A percentile compares a stretch with the other conserved stretches of the same genome.
These are phyloP conservation scores for Oasisia sp. DNA, from an alignment of 2,888 invertebrate genomes.

Conservation along the genomic window DNA sequence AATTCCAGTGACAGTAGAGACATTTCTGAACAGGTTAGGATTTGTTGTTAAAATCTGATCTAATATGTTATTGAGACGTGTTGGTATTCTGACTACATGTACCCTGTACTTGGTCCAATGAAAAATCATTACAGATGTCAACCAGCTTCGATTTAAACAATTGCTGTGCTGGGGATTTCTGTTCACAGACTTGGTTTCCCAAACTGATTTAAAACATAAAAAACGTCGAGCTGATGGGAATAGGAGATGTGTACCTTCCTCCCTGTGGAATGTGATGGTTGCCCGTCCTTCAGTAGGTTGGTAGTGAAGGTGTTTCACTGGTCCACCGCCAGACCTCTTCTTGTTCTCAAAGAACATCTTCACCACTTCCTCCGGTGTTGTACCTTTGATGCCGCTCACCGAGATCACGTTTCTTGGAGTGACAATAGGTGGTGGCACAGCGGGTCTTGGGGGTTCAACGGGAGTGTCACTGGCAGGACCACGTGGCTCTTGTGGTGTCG, in stretches of 20 bases:
- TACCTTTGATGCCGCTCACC: neutral
- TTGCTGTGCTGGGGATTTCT: no score
- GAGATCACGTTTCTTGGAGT: neutral
- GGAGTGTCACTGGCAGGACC: neutral
- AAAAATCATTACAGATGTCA: neutral
- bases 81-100: neutral
- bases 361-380: neutral
- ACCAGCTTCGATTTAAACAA: neutral
- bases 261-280: slow-evolving; percentile 12
- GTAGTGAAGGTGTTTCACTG: neutral
- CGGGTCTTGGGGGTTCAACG: neutral
- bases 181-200: no score
- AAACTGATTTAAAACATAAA: neutral
- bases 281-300: neutral
- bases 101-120: neutral
- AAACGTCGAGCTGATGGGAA: neutral
- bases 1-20: neutral
- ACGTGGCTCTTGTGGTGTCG: neutral
- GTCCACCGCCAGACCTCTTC: neutral
- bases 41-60: neutral
- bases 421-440: neutral
- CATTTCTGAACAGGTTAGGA: neutral
- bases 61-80: neutral
- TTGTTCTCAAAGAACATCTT: neutral
- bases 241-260: neutral